These are phyloP conservation scores for Limanda limanda DNA, from an alignment of 2,113 vertebrate genomes.

Conservation along the genomic window DNA sequence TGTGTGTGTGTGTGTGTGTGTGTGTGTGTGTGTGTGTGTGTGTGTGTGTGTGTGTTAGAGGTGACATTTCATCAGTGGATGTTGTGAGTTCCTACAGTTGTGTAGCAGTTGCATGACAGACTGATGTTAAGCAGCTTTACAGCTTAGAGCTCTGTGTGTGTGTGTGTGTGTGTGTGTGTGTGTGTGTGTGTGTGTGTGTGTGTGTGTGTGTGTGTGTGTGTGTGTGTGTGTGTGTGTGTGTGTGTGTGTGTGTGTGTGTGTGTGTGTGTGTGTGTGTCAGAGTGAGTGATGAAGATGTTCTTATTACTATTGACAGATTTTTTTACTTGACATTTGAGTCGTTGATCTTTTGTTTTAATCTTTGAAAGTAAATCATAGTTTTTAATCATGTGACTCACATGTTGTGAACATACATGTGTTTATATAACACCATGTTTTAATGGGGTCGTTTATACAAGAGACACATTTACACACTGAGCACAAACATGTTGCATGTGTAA, in stretches of 20 bases:
- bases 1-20: no score
- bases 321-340: not conserved
- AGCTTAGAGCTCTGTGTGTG: conserved; percentile 47
- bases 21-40: conserved; percentile 33
- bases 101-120: conserved; percentile 42
- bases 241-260: not conserved
- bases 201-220: not conserved
- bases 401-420: not conserved
- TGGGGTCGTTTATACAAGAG: no score
- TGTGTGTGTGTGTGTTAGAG: conserved; percentile 13
- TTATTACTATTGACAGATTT: conserved; percentile 4
- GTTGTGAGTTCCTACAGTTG: conserved; percentile 23
- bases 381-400: not conserved
- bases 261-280: not conserved
- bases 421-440: not conserved
- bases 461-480: no score
- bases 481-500: no score
- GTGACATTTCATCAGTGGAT: conserved; percentile 19
- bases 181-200: not conserved
- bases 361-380: not conserved
- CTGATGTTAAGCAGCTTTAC: conserved; percentile 69
- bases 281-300: not conserved
- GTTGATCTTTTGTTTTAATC: not conserved
- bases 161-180: not conserved
- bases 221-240: no score